Evolutionary conservation across 2,113 vertebrate genomes (phyloP).

Genomic region (Heloderma charlesbogerti): DNA sequence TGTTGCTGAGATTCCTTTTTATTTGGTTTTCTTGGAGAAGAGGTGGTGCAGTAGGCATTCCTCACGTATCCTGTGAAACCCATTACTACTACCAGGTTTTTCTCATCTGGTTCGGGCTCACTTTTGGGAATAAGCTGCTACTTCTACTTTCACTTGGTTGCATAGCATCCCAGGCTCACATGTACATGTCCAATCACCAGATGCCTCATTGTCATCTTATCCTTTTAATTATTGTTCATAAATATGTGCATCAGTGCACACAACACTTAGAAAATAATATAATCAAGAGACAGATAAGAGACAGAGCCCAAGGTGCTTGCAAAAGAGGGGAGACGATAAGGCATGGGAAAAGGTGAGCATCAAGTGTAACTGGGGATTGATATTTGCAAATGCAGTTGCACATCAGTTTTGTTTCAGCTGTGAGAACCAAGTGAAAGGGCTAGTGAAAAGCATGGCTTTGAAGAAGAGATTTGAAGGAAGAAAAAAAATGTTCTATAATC

Average conservation of each 20-base stretch:
- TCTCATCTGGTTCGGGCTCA: background rate
- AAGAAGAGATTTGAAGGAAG: background rate
- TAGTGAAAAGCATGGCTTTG: background rate
- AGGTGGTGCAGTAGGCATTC: background rate
- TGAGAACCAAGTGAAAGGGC: background rate
- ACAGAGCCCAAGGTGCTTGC: background rate
- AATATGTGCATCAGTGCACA: background rate
- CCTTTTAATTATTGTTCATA: background rate
- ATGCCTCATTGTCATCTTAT: background rate
- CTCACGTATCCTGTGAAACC: background rate
- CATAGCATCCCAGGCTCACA: background rate
- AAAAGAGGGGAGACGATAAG: background rate
- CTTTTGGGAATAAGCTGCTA: background rate
- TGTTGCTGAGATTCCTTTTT: background rate
- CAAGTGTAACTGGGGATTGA: too few species aligned
- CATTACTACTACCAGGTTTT: background rate
- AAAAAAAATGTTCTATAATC: background rate
- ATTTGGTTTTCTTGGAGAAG: background rate
- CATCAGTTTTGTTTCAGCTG: background rate
- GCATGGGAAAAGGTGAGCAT: background rate
- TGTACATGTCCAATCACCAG: background rate
- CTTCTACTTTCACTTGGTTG: background rate
- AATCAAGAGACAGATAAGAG: background rate
- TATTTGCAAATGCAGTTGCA: background rate
- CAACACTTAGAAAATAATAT: background rate